phyloP scores from a whole-genome alignment of 2,797 vertebrate species.

The Hemitrygon akajei region DNA sequence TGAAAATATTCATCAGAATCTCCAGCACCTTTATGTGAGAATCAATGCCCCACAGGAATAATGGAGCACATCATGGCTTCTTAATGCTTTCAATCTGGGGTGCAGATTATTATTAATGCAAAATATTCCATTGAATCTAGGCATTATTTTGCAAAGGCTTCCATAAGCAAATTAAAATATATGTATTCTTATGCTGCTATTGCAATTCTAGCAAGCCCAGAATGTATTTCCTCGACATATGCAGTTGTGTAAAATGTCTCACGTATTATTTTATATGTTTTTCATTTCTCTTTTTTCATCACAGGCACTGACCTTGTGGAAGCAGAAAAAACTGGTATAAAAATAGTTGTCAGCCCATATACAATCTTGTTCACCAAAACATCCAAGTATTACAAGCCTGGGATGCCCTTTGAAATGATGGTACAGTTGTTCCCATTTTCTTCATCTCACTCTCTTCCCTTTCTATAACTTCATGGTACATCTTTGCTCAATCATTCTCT shows the following conservation, averaged over 20 bases:
- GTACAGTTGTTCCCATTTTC: conserved; percentile 44
- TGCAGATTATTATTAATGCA: no score
- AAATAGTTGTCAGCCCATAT: conserved; percentile 60
- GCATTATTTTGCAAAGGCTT: background rate
- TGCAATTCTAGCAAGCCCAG: background rate
- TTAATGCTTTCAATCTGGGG: no score
- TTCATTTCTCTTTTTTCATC: background rate
- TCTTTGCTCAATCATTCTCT: no score
- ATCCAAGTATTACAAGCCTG: conserved; percentile 59
- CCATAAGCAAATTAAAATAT: background rate
- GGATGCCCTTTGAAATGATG: conserved; percentile 60
- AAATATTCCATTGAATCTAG: background rate
- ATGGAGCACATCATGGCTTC: no score
- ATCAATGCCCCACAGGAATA: no score
- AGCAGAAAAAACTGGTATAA: conserved; percentile 47
- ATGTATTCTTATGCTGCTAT: background rate
- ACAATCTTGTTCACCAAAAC: conserved; percentile 60
- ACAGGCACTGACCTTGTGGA: conserved; percentile 65
- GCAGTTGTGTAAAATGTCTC: background rate
- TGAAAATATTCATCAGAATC: no score
- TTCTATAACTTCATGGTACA: background rate
- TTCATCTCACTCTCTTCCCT: background rate
- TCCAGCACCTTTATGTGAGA: no score
- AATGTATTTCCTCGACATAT: background rate
- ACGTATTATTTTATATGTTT: background rate